Conservation (phyloP, 2,113 vertebrate genomes). For the Alligator mississippiensis region DNA sequence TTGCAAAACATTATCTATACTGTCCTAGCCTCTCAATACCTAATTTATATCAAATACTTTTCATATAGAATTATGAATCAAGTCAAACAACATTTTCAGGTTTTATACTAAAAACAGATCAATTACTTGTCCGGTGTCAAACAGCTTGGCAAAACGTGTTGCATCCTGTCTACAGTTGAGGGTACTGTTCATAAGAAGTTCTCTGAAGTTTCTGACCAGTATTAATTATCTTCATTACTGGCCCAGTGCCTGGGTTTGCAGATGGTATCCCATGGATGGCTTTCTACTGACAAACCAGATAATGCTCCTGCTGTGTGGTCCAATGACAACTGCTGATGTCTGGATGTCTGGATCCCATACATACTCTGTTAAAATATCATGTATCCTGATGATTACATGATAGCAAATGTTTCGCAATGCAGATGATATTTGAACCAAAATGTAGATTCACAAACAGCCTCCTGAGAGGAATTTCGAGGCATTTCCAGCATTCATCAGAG, state of each 20-base stretch:
- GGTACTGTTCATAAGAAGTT: neutral
- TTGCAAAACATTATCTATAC: neutral
- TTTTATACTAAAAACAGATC: neutral
- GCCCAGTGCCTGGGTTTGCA: neutral
- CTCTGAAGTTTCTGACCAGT: neutral
- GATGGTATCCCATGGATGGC: neutral
- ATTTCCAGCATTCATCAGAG: constrained; percentile 27
- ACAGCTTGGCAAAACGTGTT: neutral
- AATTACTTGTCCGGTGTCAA: neutral
- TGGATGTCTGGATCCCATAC: neutral
- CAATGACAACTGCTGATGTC: neutral
- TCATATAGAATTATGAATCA: neutral
- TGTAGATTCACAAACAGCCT: neutral
- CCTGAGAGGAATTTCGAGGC: neutral
- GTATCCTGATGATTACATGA: neutral
- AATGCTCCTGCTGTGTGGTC: neutral
- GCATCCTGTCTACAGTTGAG: neutral
- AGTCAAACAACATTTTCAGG: neutral
- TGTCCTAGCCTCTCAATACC: neutral
- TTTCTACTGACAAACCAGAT: neutral
- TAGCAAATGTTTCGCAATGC: neutral
- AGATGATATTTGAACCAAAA: neutral
- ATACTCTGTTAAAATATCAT: neutral
- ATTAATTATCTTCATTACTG: neutral
- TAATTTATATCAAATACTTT: neutral